A percentile compares a stretch with the other conserved stretches of the same genome.
Evolutionary conservation across 2,113 vertebrate species (phyloP).

Genomic region (Pyxicephalus adspersus): DNA sequence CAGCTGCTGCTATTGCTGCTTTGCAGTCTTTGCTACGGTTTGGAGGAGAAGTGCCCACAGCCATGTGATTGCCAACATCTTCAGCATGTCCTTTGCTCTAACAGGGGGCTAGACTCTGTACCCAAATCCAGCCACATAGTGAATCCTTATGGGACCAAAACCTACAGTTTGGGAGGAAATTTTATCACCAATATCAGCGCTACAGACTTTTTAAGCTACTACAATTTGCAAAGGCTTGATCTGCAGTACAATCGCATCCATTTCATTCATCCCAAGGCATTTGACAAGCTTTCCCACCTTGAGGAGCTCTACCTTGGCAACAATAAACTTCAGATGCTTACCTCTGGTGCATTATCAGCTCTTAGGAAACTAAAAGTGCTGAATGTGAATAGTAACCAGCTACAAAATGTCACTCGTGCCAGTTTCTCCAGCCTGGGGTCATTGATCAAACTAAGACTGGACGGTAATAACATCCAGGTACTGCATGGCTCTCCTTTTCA

Average conservation of each 20-base stretch:
- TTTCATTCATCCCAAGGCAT: constrained; percentile 83
- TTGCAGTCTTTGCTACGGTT: constrained; percentile 67
- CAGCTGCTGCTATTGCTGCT: constrained; percentile 66
- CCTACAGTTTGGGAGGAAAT: constrained; percentile 92
- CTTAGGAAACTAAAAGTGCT: constrained; percentile 85
- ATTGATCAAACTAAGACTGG: constrained; percentile 87
- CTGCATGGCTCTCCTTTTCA: constrained; percentile 85
- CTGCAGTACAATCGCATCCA: constrained; percentile 92
- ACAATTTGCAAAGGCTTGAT: constrained; percentile 83
- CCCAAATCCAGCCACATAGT: constrained; percentile 81
- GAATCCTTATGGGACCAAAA: constrained; percentile 52
- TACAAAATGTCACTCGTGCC: constrained; percentile 75
- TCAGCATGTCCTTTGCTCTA: constrained; percentile 89
- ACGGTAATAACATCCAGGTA: constrained; percentile 81
- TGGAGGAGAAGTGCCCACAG: constrained; percentile 79
- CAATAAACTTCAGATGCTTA: constrained; percentile 79
- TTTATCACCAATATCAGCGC: constrained; percentile 89
- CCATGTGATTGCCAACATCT: constrained; percentile 90
- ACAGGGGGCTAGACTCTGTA: constrained; percentile 85
- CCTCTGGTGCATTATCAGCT: constrained; percentile 78
- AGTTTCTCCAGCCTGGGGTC: constrained; percentile 79
- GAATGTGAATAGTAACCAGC: constrained; percentile 85
- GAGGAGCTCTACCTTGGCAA: constrained; percentile 94
- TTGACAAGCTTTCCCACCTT: constrained; percentile 81
- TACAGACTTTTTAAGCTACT: constrained; percentile 81